Percentiles rank a stretch among this genome's conserved stretches.
These are phyloP conservation scores for Ameiurus melas DNA, from an alignment of 2,113 vertebrate genomes.

Conservation along the genomic window DNA sequence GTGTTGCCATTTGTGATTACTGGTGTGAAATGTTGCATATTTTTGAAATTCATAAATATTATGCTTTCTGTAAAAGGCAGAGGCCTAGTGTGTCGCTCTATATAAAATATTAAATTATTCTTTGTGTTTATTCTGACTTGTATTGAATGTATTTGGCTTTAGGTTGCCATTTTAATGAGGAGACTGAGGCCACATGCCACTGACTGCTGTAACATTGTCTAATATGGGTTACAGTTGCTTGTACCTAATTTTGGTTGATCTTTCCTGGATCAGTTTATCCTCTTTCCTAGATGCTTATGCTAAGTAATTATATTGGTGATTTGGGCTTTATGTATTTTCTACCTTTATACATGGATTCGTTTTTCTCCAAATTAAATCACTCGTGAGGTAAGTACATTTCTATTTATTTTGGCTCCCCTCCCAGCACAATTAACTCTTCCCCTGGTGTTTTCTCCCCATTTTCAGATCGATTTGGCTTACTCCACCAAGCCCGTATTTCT, in stretches of 20 bases:
- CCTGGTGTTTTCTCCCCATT: slow-evolving; percentile 56
- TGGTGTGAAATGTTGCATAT: background rate
- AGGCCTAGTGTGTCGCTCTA: background rate
- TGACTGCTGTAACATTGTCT: slow-evolving; percentile 20
- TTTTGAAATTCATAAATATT: background rate
- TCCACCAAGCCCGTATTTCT: slow-evolving; percentile 90
- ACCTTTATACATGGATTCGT: background rate
- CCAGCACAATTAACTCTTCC: background rate
- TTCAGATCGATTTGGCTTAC: slow-evolving; percentile 91
- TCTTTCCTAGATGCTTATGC: background rate
- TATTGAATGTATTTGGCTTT: background rate
- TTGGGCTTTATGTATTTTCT: background rate
- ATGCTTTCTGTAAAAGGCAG: background rate
- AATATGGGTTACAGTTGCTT: background rate
- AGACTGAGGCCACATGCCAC: background rate
- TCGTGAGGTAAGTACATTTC: slow-evolving; percentile 19
- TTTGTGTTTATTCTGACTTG: background rate
- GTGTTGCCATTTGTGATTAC: slow-evolving; percentile 5
- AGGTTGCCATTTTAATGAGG: background rate
- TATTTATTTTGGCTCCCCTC: background rate
- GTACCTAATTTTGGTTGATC: background rate
- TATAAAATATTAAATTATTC: background rate
- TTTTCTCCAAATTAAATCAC: slow-evolving; percentile 57
- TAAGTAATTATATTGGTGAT: slow-evolving; percentile 23
- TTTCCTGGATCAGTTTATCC: background rate